Evolutionary conservation across 2,113 vertebrate genomes (phyloP).

Genomic region (Coptodon bakossiorum): DNA sequence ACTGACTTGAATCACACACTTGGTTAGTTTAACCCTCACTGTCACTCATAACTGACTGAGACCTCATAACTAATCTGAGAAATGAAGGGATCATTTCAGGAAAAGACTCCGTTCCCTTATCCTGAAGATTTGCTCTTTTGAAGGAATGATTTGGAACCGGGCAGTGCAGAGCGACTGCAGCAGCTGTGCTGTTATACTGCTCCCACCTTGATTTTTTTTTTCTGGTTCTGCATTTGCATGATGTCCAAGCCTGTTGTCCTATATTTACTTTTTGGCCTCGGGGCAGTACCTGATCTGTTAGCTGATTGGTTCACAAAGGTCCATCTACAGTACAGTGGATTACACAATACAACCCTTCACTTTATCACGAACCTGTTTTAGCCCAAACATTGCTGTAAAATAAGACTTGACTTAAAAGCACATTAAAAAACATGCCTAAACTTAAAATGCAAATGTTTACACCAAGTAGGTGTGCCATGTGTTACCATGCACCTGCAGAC

Average conservation of each 20-base stretch:
- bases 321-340: background rate
- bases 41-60: background rate
- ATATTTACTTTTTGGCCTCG: background rate
- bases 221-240: background rate
- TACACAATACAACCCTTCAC: background rate
- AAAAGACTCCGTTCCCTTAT: rapidly evolving
- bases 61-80: background rate
- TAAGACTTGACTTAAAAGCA: background rate
- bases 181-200: background rate
- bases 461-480: background rate
- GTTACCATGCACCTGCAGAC: background rate
- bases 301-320: background rate
- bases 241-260: background rate
- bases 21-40: background rate
- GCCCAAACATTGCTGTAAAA: background rate
- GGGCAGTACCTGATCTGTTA: background rate
- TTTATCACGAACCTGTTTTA: rapidly evolving
- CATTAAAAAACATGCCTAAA: background rate
- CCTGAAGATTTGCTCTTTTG: background rate
- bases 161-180: background rate
- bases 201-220: background rate
- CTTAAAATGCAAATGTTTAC: background rate
- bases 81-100: background rate
- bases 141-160: background rate
- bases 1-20: background rate